phyloP scores from a whole-genome alignment of 2,113 vertebrate species.

The Malurus melanocephalus region DNA sequence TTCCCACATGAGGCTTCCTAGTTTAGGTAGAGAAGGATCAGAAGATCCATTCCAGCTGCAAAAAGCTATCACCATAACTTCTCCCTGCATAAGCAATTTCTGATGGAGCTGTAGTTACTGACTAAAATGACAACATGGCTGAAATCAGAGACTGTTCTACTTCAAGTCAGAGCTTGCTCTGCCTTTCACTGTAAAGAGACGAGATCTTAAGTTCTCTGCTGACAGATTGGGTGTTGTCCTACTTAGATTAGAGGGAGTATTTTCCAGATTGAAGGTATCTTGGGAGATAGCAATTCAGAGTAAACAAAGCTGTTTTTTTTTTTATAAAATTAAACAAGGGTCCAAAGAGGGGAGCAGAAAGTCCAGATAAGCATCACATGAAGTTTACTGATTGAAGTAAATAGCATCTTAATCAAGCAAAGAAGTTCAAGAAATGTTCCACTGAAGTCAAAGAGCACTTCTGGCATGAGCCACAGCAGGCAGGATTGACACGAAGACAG shows the following conservation, averaged over 20 bases:
- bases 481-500: not conserved
- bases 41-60: not conserved
- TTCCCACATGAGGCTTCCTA: not conserved
- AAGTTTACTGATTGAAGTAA: not conserved
- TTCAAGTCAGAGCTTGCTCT: not conserved
- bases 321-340: not conserved
- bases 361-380: not conserved
- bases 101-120: not conserved
- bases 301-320: not conserved
- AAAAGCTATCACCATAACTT: not conserved
- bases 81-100: not conserved
- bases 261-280: conserved; percentile 22
- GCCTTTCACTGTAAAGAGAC: not conserved
- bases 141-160: not conserved
- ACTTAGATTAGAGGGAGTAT: not conserved
- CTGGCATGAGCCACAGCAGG: not conserved
- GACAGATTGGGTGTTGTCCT: conserved; percentile 14
- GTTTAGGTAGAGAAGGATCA: not conserved
- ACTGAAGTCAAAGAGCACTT: not conserved
- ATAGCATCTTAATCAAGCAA: not conserved
- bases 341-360: not conserved
- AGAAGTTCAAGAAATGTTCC: not conserved
- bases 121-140: not conserved
- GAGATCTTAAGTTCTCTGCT: not conserved
- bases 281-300: not conserved